These are phyloP conservation scores for Cantharis rufa DNA, from an alignment of 2,888 invertebrate genomes.

Conservation along the genomic window DNA sequence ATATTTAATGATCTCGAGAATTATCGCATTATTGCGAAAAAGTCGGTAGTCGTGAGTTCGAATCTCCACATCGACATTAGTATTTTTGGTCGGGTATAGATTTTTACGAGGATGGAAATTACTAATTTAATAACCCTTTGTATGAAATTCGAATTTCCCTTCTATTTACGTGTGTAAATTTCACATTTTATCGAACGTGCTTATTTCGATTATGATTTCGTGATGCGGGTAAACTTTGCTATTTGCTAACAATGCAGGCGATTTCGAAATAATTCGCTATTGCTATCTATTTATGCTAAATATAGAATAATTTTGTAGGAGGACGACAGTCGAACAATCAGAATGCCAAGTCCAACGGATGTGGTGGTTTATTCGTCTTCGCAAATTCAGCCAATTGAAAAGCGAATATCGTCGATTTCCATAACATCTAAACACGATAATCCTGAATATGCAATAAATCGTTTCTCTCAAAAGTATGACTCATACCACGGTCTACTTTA, in stretches of 20 bases:
- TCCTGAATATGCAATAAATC: conserved; percentile 45
- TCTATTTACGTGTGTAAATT: neutral
- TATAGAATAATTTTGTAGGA: neutral
- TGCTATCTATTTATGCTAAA: neutral
- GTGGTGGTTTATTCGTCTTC: conserved; percentile 23
- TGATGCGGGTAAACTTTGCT: conserved; percentile 6
- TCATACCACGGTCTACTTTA: conserved; percentile 51
- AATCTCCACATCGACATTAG: too few relatives aligned
- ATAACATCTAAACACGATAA: conserved; percentile 43
- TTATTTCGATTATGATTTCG: neutral
- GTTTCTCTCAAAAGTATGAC: conserved; percentile 50
- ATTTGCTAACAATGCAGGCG: conserved; percentile 15
- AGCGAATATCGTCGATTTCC: conserved; percentile 48
- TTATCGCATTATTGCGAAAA: neutral
- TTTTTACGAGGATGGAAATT: neutral
- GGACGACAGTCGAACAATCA: neutral
- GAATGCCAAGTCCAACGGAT: conserved; percentile 19
- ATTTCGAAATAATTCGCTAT: conserved; percentile 2
- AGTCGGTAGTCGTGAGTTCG: too few relatives aligned
- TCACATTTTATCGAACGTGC: neutral
- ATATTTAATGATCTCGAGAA: neutral
- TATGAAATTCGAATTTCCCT: neutral
- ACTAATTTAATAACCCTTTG: neutral
- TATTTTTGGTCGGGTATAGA: too few relatives aligned
- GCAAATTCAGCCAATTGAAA: conserved; percentile 38